phyloP scores from a whole-genome alignment of 2,113 vertebrate genomes.

The Esox niger region DNA sequence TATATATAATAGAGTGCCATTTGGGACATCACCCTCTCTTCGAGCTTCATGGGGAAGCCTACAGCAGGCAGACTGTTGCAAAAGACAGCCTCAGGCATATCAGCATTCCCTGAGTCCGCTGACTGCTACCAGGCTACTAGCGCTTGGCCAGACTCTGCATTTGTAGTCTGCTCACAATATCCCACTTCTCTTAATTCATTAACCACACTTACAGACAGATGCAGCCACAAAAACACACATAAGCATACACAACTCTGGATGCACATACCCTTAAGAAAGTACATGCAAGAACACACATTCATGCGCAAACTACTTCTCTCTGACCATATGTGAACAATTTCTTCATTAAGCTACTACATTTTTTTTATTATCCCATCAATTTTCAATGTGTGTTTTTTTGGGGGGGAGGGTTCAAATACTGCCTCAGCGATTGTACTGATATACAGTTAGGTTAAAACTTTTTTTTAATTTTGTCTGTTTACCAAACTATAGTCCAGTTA shows the following conservation, averaged over 20 bases:
- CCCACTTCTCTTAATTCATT: conserved; percentile 41
- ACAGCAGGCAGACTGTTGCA: conserved; percentile 52
- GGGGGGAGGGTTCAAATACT: not conserved
- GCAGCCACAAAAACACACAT: not conserved
- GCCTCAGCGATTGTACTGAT: not conserved
- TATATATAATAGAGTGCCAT: too few relatives aligned
- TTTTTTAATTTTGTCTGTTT: too few relatives aligned
- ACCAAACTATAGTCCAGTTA: too few relatives aligned
- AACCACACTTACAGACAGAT: conserved; percentile 19
- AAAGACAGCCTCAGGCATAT: conserved; percentile 52
- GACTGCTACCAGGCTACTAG: conserved; percentile 39
- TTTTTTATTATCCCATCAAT: too few relatives aligned
- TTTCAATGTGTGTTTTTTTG: not conserved
- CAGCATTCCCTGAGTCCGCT: conserved; percentile 47
- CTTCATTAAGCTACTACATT: not conserved
- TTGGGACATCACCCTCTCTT: conserved; percentile 5
- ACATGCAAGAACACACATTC: not conserved
- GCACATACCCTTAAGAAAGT: not conserved
- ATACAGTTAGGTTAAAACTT: too few relatives aligned
- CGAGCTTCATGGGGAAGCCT: conserved; percentile 46
- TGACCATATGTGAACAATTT: not conserved
- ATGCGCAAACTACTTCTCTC: too few relatives aligned
- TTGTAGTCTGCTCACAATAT: conserved; percentile 39
- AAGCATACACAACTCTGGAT: conserved; percentile 17
- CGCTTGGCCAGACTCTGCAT: conserved; percentile 37